Percentiles rank a stretch among this genome's conserved stretches.
Conservation (phyloP, 2,113 vertebrate species). For the Paedocypris sp. region DNA sequence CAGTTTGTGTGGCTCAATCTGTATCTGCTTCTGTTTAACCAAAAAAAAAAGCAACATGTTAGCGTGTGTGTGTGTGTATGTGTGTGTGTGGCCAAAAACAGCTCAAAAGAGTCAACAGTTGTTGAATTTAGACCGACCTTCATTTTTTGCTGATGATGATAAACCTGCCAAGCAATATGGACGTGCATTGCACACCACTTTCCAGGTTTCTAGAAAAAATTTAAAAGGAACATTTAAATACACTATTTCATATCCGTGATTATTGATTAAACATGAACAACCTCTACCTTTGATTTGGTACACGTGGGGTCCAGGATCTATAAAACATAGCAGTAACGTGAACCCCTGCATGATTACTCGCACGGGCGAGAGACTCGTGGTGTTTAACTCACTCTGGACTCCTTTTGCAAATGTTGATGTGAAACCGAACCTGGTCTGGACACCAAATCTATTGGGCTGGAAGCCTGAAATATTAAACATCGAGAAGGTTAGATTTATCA, state of each 20-base stretch:
- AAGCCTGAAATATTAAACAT: slow-evolving; percentile 65
- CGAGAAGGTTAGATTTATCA: no score
- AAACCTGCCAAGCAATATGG: slow-evolving; percentile 86
- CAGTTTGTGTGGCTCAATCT: slow-evolving; percentile 69
- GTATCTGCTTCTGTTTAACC: slow-evolving; percentile 69
- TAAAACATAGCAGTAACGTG: no score
- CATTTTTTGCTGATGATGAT: slow-evolving; percentile 79
- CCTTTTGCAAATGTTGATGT: slow-evolving; percentile 73
- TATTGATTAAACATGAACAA: not conserved
- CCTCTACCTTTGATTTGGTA: slow-evolving; percentile 32
- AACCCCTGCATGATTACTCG: no score
- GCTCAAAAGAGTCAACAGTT: not conserved
- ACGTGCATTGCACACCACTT: slow-evolving; percentile 83
- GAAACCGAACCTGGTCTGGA: slow-evolving; percentile 72
- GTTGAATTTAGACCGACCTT: slow-evolving; percentile 61
- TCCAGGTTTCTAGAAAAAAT: slow-evolving; percentile 63
- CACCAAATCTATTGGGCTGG: slow-evolving; percentile 74
- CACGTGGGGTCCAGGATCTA: slow-evolving; percentile 30
- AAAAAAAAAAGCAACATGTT: not conserved
- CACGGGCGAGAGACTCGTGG: no score
- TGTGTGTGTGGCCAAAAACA: no score
- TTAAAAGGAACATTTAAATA: slow-evolving; percentile 13
- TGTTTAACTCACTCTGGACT: slow-evolving; percentile 77
- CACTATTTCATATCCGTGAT: no score
- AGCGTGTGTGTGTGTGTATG: no score